Base-by-base conservation (phyloP, 1,140 invertebrate genomes). In the Lepeophtheirus salmonis region DNA sequence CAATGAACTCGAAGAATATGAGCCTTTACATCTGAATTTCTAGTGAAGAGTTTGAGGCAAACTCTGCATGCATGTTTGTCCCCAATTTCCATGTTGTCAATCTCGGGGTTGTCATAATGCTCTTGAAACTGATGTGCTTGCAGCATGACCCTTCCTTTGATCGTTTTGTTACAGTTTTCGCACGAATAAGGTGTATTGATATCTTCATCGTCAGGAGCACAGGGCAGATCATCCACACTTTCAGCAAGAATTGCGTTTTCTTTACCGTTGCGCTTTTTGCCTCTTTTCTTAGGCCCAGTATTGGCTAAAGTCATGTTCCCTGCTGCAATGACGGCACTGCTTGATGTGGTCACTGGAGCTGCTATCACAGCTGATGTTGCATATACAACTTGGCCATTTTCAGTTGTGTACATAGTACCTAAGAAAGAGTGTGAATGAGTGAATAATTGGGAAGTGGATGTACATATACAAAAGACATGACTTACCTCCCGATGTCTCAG, bases 101-200 rank as follows among this genome's bases (percentile, higher is more conserved):
- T 24, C 50, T 61, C 50, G 1, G 59, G 59, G 18, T 61, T 61
- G 3, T 56, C 59, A 30, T 54, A 50, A 22, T 61, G 59, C 59
- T 61, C 59, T 23, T 61, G 59, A 21, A 52, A 61, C 59, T 54
- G 48, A 50, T 61, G 59, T 14, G 59, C 59, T 50, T 61, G 49
- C 2, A 61, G 50, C 59, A 61, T 56, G n/a, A 61, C 50, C 10
- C 49, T 13, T 2, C 59, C 59, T 24, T 61, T 61, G n/a, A 61
- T 61, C 4, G 49, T 50, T 24, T 50, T 56, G 59, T 53, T 61
- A 22, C 59, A 61, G 50, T n/a, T 52, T 13, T 61, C 50, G 25
- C 59, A 61, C 14, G 16, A 20, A 50, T 61, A 61, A 14, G 59
- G 49, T 14, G 59, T 61, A 22, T 60, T 60, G 50, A 61, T 18